These are phyloP conservation scores for Drosophila nebulosa DNA, from an alignment of 1,140 invertebrate species.

Conservation along the genomic window DNA sequence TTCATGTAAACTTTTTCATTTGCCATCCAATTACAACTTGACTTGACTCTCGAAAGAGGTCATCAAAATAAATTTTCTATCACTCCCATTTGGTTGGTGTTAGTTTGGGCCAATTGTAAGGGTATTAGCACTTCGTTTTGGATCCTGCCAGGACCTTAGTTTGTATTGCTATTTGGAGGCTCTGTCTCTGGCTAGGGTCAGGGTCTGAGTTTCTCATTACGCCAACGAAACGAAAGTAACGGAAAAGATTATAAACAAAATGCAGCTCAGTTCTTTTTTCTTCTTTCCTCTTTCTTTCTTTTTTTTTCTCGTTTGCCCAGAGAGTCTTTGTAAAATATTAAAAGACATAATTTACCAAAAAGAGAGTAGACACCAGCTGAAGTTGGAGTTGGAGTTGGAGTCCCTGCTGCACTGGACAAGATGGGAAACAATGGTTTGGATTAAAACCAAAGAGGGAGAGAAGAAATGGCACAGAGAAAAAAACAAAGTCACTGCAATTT, in stretches of 20 bases:
- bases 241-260: conserved; percentile 69
- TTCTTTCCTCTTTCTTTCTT: background rate
- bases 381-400: background rate
- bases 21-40: too few relatives aligned
- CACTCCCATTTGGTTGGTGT: background rate
- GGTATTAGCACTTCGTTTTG: background rate
- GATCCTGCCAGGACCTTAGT: conserved; percentile 8
- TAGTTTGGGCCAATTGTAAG: background rate
- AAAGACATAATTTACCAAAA: conserved; percentile 69
- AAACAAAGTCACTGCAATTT: conserved; percentile 49
- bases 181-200: background rate
- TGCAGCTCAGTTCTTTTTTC: conserved; percentile 58
- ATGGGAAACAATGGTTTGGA: conserved; percentile 36
- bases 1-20: too few relatives aligned
- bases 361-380: background rate
- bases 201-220: conserved; percentile 30
- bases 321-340: conserved; percentile 74
- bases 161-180: conserved; percentile 15
- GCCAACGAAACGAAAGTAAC: conserved; percentile 14
- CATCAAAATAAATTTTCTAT: too few relatives aligned
- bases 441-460: conserved; percentile 25
- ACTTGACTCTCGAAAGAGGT: too few relatives aligned
- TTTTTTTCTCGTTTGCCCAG: background rate
- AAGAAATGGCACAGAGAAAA: background rate
- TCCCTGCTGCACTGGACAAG: background rate